Conservation (phyloP, 2,888 invertebrate species). For the Pseudanteris insignis region DNA sequence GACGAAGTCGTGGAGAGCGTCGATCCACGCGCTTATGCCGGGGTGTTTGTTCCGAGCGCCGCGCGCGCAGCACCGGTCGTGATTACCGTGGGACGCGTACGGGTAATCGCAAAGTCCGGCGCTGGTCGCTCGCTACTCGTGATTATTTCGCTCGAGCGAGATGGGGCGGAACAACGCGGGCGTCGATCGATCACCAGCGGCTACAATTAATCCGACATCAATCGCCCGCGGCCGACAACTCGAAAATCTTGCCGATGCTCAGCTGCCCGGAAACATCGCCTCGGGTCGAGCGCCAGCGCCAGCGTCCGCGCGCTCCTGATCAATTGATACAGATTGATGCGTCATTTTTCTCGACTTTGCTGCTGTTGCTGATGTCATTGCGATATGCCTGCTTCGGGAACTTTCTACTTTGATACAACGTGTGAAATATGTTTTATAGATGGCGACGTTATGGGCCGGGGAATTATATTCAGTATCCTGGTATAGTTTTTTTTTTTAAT, state of each 20-base stretch:
- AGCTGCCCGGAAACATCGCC: constrained; percentile 15
- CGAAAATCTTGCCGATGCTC: constrained; percentile 34
- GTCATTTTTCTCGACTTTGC: constrained; percentile 11
- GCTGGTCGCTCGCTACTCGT: too few relatives aligned
- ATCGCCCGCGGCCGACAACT: constrained; percentile 43
- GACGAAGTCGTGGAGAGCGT: too few relatives aligned
- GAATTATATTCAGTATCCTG: too few relatives aligned
- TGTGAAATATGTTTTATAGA: background rate
- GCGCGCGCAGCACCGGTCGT: constrained; percentile 9
- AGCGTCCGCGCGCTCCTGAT: constrained; percentile 18
- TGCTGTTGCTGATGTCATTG: constrained; percentile 6
- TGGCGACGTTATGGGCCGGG: too few relatives aligned
- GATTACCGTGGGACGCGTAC: constrained; percentile 8
- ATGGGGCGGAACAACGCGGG: constrained; percentile 18
- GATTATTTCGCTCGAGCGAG: constrained; percentile 20
- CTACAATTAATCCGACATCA: constrained; percentile 50
- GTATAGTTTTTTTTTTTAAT: too few relatives aligned
- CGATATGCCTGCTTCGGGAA: background rate
- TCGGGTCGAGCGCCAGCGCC: too few relatives aligned
- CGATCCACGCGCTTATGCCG: too few relatives aligned
- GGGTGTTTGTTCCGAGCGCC: background rate
- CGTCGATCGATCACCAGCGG: constrained; percentile 49
- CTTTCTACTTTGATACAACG: background rate
- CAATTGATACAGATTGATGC: constrained; percentile 22
- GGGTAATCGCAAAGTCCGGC: constrained; percentile 17